A percentile compares a stretch with the other conserved stretches of the same genome.
Conservation (phyloP, 2,797 vertebrate species). For the Lithobates sylvaticus region DNA sequence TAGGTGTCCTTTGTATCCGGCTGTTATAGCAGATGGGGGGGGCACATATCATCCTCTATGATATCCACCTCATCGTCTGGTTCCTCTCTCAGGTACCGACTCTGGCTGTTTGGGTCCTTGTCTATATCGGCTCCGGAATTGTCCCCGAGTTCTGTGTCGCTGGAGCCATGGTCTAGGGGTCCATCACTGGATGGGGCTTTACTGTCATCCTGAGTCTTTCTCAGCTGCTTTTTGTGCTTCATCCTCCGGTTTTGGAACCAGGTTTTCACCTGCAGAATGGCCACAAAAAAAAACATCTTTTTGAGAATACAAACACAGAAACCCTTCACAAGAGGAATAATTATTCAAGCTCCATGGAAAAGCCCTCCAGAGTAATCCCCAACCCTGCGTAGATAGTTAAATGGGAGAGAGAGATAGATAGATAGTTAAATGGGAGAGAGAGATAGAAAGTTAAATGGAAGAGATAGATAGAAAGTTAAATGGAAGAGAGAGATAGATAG, state of each 20-base stretch:
- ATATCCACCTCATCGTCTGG: slow-evolving; percentile 93
- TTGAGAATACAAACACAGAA: too few species aligned
- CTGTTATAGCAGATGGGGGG: slow-evolving; percentile 82
- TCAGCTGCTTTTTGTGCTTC: slow-evolving; percentile 98
- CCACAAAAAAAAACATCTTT: background rate
- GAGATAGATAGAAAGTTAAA: too few species aligned
- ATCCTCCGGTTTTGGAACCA: slow-evolving; percentile 98
- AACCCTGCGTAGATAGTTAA: too few species aligned
- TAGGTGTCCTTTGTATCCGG: background rate
- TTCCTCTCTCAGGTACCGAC: slow-evolving; percentile 85
- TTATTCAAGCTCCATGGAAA: too few species aligned
- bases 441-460: too few species aligned
- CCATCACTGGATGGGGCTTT: slow-evolving; percentile 81
- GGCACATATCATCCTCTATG: slow-evolving; percentile 89
- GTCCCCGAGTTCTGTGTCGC: slow-evolving; percentile 79
- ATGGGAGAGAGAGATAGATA: too few species aligned
- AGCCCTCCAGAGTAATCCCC: too few species aligned
- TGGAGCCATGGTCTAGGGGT: slow-evolving; percentile 79
- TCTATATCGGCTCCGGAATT: slow-evolving; percentile 68
- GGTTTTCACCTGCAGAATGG: slow-evolving; percentile 88
- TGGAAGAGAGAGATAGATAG: too few species aligned
- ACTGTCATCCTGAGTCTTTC: slow-evolving; percentile 92
- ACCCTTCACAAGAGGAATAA: background rate
- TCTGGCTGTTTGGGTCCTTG: slow-evolving; percentile 71
- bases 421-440: too few species aligned